These are phyloP conservation scores for Crax fasciolata DNA, from an alignment of 2,797 vertebrate genomes.

Conservation along the genomic window DNA sequence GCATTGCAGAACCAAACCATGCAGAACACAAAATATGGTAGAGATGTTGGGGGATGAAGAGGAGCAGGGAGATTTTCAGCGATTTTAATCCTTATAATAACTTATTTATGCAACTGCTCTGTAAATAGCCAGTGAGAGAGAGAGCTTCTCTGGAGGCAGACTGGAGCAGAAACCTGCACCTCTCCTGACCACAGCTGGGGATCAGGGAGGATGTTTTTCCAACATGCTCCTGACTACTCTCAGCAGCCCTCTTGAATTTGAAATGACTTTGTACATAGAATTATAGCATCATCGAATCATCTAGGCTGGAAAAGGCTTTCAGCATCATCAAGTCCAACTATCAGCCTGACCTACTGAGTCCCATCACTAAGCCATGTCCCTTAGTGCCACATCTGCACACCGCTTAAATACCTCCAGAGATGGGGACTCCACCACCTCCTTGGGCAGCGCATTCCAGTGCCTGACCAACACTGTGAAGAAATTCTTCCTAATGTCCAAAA, in stretches of 20 bases:
- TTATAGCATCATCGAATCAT: not conserved
- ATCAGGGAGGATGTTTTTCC: not conserved
- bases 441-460: not conserved
- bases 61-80: not conserved
- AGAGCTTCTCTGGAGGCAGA: not conserved
- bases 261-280: not conserved
- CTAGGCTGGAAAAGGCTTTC: not conserved
- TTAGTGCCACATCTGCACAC: not conserved
- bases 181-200: fast-evolving
- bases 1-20: not conserved
- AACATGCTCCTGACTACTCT: not conserved
- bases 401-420: not conserved
- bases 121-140: not conserved
- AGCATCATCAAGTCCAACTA: not conserved
- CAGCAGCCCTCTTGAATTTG: not conserved
- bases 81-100: not conserved
- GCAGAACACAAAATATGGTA: not conserved
- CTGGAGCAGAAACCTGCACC: fast-evolving
- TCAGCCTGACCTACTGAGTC: not conserved
- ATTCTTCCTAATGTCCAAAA: not conserved
- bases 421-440: not conserved
- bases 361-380: not conserved
- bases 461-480: not conserved
- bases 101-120: not conserved
- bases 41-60: not conserved